Percentiles rank a stretch among this genome's conserved stretches.
phyloP scores from a whole-genome alignment of 1,140 invertebrate species.

The Diuraphis noxia region DNA sequence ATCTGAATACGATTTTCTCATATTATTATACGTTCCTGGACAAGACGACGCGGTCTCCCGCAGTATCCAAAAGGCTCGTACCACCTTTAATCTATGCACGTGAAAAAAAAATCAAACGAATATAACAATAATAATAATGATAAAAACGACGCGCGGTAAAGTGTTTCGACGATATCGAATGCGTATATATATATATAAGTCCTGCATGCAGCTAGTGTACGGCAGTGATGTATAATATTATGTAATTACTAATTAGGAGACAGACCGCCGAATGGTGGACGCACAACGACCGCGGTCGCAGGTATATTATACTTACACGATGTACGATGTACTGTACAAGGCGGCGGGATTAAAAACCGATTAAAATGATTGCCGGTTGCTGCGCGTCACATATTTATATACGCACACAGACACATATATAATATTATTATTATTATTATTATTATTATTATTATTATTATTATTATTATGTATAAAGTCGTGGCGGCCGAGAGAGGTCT shows the following conservation, averaged over 20 bases:
- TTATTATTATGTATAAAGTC: not conserved
- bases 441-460: too few relatives aligned
- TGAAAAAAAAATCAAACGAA: not conserved
- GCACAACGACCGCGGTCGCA: not conserved
- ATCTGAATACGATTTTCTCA: conserved; percentile 3
- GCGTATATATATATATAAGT: too few relatives aligned
- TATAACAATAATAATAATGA: not conserved
- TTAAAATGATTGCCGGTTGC: conserved; percentile 44
- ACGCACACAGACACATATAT: not conserved
- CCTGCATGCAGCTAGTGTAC: not conserved
- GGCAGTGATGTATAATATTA: not conserved
- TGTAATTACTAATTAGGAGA: conserved; percentile 34
- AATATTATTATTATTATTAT: too few relatives aligned
- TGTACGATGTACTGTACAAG: not conserved
- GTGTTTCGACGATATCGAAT: not conserved
- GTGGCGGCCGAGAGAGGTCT: not conserved
- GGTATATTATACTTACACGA: not conserved
- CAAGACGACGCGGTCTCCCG: not conserved
- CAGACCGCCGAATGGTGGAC: not conserved
- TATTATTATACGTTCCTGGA: too few relatives aligned
- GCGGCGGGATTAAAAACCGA: conserved; percentile 35
- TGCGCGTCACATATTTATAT: not conserved
- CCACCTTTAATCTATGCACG: not conserved
- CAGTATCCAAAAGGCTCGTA: not conserved
- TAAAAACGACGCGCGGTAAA: not conserved